Conservation (phyloP, 2,888 invertebrate species). For the Ectemnius continuus region DNA sequence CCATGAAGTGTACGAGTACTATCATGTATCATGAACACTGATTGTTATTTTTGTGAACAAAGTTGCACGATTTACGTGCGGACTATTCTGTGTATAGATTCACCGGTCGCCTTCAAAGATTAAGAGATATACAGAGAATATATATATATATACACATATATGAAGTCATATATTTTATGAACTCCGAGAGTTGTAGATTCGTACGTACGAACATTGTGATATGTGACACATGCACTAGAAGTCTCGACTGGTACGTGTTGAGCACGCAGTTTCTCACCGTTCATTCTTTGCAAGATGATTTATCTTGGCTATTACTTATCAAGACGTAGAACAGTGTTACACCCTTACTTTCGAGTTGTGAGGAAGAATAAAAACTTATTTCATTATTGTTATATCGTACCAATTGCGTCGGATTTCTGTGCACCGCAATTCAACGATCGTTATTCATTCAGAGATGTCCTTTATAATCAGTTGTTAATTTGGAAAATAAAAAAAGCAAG, state of each 20-base stretch:
- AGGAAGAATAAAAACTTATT: constrained; percentile 16
- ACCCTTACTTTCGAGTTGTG: constrained; percentile 7
- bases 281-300: neutral
- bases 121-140: constrained; percentile 17
- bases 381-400: constrained; percentile 18
- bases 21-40: constrained; percentile 11
- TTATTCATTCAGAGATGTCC: constrained; percentile 22
- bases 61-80: constrained; percentile 38
- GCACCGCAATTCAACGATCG: neutral
- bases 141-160: constrained; percentile 23
- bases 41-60: constrained; percentile 29
- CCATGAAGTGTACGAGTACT: neutral
- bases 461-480: constrained; percentile 14
- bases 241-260: neutral
- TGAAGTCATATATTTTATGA: constrained; percentile 52
- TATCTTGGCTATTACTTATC: neutral
- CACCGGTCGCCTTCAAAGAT: constrained; percentile 59
- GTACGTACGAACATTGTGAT: constrained; percentile 41
- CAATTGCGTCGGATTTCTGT: neutral
- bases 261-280: no score
- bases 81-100: constrained; percentile 42
- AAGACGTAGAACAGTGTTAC: neutral
- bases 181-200: constrained; percentile 34
- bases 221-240: constrained; percentile 8
- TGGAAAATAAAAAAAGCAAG: constrained; percentile 20